Conservation (phyloP, 2,888 invertebrate genomes). For the Lepidocyrtinus sp. region DNA sequence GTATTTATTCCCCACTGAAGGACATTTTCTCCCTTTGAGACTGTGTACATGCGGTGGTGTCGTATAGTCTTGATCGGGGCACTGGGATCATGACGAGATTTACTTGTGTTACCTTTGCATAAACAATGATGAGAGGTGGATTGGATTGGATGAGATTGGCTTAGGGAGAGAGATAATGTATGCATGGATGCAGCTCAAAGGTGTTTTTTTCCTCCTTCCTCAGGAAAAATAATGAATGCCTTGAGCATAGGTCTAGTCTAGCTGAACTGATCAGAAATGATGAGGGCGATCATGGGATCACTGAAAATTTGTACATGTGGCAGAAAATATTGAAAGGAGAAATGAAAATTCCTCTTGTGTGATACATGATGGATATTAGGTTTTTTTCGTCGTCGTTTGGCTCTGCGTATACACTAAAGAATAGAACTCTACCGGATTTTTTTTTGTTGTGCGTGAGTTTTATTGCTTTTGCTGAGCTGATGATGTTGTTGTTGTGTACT, state of each 20-base stretch:
- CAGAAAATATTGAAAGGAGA: background rate
- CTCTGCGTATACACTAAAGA: background rate
- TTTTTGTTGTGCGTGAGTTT: background rate
- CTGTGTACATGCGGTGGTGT: no score
- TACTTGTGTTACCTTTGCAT: conserved; percentile 10
- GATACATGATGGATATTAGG: background rate
- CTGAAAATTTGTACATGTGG: conserved; percentile 4
- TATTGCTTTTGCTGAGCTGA: conserved; percentile 1
- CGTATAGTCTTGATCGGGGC: no score
- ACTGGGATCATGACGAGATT: background rate
- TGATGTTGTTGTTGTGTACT: no score
- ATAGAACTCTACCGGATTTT: background rate
- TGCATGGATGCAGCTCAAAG: background rate
- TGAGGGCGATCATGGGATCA: background rate
- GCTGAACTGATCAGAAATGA: background rate
- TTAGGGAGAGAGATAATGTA: background rate
- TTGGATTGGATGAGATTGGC: no score
- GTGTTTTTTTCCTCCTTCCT: no score
- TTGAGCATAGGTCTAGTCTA: no score
- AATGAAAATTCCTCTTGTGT: background rate
- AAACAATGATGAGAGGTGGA: background rate
- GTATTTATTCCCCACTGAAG: no score
- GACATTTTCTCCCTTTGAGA: no score
- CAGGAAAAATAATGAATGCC: conserved; percentile 1
- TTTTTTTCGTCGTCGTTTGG: no score